Evolutionary conservation across 2,888 invertebrate genomes (phyloP).

Genomic region (Prosapia bicincta): DNA sequence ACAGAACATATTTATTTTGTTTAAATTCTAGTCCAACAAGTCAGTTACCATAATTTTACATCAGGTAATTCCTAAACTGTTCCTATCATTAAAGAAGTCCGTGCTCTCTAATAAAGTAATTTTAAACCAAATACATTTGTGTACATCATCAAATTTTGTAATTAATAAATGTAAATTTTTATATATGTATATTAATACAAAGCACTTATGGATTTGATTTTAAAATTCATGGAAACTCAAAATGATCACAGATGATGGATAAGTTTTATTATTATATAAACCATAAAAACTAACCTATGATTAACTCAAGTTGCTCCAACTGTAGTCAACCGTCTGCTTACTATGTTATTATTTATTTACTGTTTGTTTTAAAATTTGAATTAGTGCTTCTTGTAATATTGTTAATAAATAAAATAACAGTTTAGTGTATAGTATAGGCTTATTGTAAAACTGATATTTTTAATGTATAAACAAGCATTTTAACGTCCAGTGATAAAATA

Average conservation of each 20-base stretch:
- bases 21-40: neutral
- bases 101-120: neutral
- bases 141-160: neutral
- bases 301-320: neutral
- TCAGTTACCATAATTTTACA: neutral
- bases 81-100: neutral
- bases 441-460: neutral
- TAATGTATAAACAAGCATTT: neutral
- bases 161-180: neutral
- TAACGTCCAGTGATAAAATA: neutral
- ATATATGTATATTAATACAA: neutral
- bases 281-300: neutral
- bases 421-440: neutral
- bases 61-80: constrained; percentile 1
- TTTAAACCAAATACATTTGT: neutral
- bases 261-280: neutral
- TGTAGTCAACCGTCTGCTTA: neutral
- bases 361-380: neutral
- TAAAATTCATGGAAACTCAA: neutral
- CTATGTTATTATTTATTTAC: neutral
- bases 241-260: neutral
- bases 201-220: neutral
- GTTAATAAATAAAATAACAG: neutral
- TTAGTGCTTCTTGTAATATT: constrained; percentile 2
- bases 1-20: neutral